Percentiles rank a stretch among this genome's conserved stretches.
phyloP scores from a whole-genome alignment of 2,113 vertebrate species.

The Bettongia penicillata region DNA sequence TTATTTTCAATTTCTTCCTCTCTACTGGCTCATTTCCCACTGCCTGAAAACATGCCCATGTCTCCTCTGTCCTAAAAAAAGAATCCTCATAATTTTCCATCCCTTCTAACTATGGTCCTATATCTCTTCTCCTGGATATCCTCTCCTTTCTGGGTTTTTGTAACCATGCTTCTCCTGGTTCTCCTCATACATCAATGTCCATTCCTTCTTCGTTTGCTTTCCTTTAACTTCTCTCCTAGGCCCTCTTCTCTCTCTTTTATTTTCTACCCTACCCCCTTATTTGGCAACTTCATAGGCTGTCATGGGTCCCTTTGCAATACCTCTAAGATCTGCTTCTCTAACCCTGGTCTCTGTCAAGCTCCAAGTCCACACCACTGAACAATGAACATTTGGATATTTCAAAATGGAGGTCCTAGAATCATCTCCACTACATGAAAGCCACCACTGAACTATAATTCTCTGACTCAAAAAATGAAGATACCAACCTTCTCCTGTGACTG shows the following conservation, averaged over 20 bases:
- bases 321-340: background rate
- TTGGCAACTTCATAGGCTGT: background rate
- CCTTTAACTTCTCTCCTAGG: background rate
- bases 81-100: no score
- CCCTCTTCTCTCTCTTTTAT: no score
- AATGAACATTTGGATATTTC: background rate
- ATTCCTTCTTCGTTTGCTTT: background rate
- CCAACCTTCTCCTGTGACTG: no score
- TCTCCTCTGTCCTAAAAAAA: no score
- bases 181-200: background rate
- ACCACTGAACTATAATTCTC: background rate
- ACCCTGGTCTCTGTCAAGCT: background rate
- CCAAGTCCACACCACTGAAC: background rate
- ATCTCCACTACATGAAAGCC: background rate
- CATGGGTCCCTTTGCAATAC: background rate
- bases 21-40: no score
- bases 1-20: no score
- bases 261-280: no score
- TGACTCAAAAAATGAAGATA: no score
- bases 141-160: background rate
- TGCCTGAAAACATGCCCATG: no score
- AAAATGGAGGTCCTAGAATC: background rate
- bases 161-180: background rate
- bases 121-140: no score
- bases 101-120: no score